A percentile compares a stretch with the other conserved stretches of the same genome.
Conservation (phyloP, 2,888 invertebrate genomes). For the Serrognathus titanus region DNA sequence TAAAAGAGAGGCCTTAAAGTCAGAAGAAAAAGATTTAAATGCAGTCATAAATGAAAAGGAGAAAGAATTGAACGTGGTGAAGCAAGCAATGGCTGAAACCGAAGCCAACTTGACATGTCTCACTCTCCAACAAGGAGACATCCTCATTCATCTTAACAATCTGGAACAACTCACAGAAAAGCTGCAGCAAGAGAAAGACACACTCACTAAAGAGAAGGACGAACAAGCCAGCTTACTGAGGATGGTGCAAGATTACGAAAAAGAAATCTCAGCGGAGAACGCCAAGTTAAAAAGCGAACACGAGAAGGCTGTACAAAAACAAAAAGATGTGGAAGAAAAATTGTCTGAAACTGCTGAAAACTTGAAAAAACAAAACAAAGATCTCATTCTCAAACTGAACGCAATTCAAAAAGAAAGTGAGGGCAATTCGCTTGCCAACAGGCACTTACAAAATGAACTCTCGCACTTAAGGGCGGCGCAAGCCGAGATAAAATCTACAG, state of each 20-base stretch:
- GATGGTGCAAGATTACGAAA: neutral
- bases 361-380: too few relatives aligned
- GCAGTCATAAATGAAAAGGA: too few relatives aligned
- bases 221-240: constrained; percentile 3
- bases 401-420: too few relatives aligned
- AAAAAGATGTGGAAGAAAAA: constrained; percentile 4
- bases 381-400: neutral
- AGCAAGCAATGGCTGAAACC: neutral
- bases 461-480: neutral
- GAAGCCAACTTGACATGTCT: neutral
- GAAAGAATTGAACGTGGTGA: neutral
- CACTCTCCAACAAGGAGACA: too few relatives aligned
- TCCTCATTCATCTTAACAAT: too few relatives aligned
- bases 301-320: neutral
- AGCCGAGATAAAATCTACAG: constrained; percentile 12
- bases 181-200: neutral
- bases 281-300: constrained; percentile 8
- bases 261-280: constrained; percentile 5
- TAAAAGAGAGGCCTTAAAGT: too few relatives aligned
- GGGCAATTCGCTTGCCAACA: neutral
- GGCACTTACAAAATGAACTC: neutral
- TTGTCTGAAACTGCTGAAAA: neutral
- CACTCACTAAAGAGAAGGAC: constrained; percentile 1
- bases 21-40: too few relatives aligned
- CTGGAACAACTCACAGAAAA: neutral